Evolutionary conservation across 2,888 invertebrate species (phyloP).

Genomic region (Brenthis ino): DNA sequence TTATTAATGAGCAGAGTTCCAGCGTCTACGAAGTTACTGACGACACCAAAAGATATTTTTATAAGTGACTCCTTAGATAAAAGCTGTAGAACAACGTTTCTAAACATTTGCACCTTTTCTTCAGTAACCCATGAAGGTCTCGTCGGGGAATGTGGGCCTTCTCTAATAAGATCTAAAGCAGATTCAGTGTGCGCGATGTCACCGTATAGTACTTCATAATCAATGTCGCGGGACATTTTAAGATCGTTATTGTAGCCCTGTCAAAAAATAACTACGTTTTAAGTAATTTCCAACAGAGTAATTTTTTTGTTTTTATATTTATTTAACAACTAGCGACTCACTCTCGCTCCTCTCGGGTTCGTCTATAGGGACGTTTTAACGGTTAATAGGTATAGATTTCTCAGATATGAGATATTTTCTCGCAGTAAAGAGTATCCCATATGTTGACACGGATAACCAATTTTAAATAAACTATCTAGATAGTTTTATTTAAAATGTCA

Average conservation of each 20-base stretch:
- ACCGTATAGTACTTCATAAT: slow-evolving; percentile 54
- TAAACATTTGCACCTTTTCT: slow-evolving; percentile 53
- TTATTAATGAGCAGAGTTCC: slow-evolving; percentile 70
- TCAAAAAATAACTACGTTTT: neutral
- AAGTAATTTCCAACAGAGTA: neutral
- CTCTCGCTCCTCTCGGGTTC: no score
- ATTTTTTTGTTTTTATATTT: slow-evolving; percentile 1
- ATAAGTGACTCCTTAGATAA: slow-evolving; percentile 63
- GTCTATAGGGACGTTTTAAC: no score
- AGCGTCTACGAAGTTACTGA: slow-evolving; percentile 68
- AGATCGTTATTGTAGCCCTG: slow-evolving; percentile 64
- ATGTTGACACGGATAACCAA: no score
- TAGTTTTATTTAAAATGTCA: no score
- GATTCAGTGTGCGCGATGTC: slow-evolving; percentile 53
- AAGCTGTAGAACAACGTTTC: slow-evolving; percentile 48
- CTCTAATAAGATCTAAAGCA: slow-evolving; percentile 48
- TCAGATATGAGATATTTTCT: no score
- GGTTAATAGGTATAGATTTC: no score
- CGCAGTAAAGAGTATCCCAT: no score
- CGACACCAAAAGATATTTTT: slow-evolving; percentile 62
- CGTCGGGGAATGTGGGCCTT: slow-evolving; percentile 55
- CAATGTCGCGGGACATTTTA: slow-evolving; percentile 53
- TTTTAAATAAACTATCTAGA: no score
- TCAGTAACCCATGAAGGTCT: slow-evolving; percentile 65
- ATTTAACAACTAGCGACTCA: neutral